Evolutionary conservation across 2,113 vertebrate genomes (phyloP).

Genomic region (Anseranas semipalmata): DNA sequence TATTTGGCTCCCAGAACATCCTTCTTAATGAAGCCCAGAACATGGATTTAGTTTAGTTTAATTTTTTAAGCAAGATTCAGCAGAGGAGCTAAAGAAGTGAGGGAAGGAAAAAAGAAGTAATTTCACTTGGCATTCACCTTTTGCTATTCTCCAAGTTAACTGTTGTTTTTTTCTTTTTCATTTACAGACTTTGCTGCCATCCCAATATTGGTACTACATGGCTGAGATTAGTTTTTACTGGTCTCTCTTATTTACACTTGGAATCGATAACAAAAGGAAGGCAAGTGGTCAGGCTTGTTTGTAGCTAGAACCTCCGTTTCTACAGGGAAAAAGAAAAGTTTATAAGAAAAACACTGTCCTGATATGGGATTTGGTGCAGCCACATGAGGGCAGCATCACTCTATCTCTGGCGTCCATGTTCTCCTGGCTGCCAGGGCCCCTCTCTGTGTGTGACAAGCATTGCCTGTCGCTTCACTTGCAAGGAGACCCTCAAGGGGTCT

Average conservation of each 20-base stretch:
- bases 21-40: conserved; percentile 55
- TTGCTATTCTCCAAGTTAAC: not conserved
- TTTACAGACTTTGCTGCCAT: conserved; percentile 86
- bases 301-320: not conserved
- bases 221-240: conserved; percentile 92
- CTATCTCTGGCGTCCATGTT: not conserved
- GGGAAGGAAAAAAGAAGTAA: not conserved
- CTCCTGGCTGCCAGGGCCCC: not conserved
- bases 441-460: not conserved
- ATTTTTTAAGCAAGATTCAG: conserved; percentile 38
- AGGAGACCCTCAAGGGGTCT: not conserved
- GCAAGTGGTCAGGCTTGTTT: conserved; percentile 65
- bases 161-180: not conserved
- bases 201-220: conserved; percentile 97
- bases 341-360: accelerated
- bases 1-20: conserved; percentile 45
- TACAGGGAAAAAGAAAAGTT: accelerated
- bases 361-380: not conserved
- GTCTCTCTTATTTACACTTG: conserved; percentile 89
- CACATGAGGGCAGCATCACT: conserved; percentile 45
- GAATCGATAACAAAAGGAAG: conserved; percentile 91
- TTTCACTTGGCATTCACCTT: not conserved
- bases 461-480: not conserved
- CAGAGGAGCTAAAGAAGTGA: not conserved
- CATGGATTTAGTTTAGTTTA: not conserved